These are phyloP conservation scores for Glareola pratincola DNA, from an alignment of 2,113 vertebrate species.

Conservation along the genomic window DNA sequence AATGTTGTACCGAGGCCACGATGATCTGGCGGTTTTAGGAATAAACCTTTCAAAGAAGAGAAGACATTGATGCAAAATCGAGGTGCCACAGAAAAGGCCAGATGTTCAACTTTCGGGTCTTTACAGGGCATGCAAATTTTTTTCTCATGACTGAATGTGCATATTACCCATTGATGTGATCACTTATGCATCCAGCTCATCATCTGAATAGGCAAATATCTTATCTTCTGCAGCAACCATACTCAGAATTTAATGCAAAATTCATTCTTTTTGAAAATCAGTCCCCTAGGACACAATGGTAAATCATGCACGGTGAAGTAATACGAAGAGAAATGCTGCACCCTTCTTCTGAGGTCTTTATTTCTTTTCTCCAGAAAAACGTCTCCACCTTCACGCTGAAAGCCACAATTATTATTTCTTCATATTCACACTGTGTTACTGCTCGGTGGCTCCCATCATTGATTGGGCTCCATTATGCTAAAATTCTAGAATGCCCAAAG, in stretches of 20 bases:
- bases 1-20: constrained; percentile 24
- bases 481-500: constrained; percentile 19
- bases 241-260: constrained; percentile 58
- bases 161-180: constrained; percentile 60
- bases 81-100: constrained; percentile 62
- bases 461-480: constrained; percentile 34
- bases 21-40: constrained; percentile 29
- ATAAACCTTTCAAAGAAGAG: constrained; percentile 21
- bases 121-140: constrained; percentile 66
- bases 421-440: constrained; percentile 12
- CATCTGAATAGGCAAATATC: constrained; percentile 65
- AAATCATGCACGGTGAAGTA: constrained; percentile 46
- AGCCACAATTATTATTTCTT: constrained; percentile 58
- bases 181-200: constrained; percentile 65
- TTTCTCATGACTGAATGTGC: constrained; percentile 55
- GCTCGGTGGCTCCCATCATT: constrained; percentile 31
- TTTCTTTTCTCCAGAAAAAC: constrained; percentile 53
- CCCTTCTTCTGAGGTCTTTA: constrained; percentile 47
- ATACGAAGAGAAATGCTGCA: constrained; percentile 33
- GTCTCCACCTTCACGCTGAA: constrained; percentile 47
- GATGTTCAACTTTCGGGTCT: constrained; percentile 65
- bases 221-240: constrained; percentile 46
- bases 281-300: constrained; percentile 59
- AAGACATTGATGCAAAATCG: constrained; percentile 39
- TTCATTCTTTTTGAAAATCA: constrained; percentile 66